These are phyloP conservation scores for Marmota flaviventris DNA, from an alignment of 2,113 vertebrate genomes.

Conservation along the genomic window DNA sequence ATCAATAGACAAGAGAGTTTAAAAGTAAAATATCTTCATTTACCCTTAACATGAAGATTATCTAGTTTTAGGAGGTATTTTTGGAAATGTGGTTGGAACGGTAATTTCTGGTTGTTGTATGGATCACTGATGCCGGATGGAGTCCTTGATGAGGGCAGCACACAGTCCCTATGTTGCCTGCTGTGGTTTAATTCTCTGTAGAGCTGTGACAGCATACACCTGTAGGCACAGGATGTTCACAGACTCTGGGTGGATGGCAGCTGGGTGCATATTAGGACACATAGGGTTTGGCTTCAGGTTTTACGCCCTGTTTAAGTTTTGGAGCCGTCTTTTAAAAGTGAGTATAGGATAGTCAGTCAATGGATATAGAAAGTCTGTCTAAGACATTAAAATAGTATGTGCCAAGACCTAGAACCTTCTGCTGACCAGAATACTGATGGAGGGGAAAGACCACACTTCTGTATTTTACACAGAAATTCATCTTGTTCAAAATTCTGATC, in stretches of 20 bases:
- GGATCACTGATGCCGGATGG: too few species aligned
- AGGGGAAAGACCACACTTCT: neutral
- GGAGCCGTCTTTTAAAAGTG: neutral
- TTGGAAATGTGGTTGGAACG: neutral
- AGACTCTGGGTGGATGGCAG: neutral
- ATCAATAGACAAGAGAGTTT: neutral
- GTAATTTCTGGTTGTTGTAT: neutral
- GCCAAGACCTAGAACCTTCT: neutral
- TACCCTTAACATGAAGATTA: neutral
- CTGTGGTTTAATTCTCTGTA: rapidly evolving
- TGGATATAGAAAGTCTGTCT: neutral
- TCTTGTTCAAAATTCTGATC: neutral
- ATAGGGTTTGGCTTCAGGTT: neutral
- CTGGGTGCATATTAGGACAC: neutral
- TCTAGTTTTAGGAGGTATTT: neutral
- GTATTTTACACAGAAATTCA: neutral
- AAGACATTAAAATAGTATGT: neutral
- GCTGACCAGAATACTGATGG: neutral
- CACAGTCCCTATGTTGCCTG: rapidly evolving
- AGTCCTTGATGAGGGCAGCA: neutral
- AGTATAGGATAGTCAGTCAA: neutral
- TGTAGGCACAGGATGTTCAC: neutral
- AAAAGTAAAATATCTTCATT: neutral
- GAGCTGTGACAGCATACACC: neutral
- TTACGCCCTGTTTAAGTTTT: neutral